phyloP scores from a whole-genome alignment of 2,797 vertebrate species.

The Scolopax rusticola region DNA sequence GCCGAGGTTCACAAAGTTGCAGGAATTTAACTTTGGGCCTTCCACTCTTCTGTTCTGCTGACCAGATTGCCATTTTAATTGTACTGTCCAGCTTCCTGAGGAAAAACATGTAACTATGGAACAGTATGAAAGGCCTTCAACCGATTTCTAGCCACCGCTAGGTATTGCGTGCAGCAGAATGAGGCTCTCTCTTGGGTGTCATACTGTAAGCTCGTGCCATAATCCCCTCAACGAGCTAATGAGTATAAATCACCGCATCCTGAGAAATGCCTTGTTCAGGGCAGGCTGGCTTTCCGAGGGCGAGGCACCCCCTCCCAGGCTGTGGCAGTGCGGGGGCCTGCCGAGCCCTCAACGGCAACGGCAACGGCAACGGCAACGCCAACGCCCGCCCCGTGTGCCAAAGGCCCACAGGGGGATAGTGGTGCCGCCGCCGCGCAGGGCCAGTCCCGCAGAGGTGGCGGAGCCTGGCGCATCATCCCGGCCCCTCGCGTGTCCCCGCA shows the following conservation, averaged over 20 bases:
- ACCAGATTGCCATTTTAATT: fast-evolving
- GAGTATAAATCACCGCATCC: background rate
- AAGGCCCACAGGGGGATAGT: background rate
- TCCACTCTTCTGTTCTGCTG: background rate
- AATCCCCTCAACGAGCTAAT: background rate
- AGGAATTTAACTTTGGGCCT: background rate
- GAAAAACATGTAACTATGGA: fast-evolving
- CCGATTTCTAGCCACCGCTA: background rate
- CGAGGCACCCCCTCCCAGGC: too few relatives aligned
- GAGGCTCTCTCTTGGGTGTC: background rate
- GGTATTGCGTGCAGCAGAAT: background rate
- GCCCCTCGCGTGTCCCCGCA: too few relatives aligned
- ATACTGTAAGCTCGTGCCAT: background rate
- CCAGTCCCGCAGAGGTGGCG: background rate
- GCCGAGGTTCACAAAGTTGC: fast-evolving
- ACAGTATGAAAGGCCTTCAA: background rate
- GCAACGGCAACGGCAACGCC: background rate
- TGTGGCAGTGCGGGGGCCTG: fast-evolving
- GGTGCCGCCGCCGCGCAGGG: background rate
- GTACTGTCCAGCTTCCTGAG: background rate
- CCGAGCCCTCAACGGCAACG: background rate
- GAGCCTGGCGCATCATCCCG: background rate
- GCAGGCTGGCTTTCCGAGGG: background rate
- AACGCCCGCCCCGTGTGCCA: fast-evolving
- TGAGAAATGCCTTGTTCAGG: fast-evolving